phyloP scores from a whole-genome alignment of 2,888 invertebrate species.

The Macaria notata region DNA sequence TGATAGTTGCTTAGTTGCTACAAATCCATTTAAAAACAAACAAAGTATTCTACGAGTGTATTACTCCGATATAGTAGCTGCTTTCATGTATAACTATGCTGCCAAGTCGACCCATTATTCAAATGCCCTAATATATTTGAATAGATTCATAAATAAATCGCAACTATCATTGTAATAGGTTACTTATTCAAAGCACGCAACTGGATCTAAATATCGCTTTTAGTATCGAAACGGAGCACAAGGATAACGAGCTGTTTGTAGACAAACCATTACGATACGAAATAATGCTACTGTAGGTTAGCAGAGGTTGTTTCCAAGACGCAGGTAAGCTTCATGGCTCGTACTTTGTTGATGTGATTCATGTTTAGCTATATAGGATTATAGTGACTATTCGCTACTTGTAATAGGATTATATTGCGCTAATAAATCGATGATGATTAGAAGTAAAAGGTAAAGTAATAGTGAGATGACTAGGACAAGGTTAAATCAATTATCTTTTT shows the following conservation, averaged over 20 bases:
- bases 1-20: too few relatives aligned
- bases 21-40: too few relatives aligned
- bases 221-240: conserved; percentile 28
- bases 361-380: too few relatives aligned
- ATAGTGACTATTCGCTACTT: too few relatives aligned
- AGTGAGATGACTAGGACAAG: too few relatives aligned
- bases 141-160: conserved; percentile 7
- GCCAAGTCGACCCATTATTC: not conserved
- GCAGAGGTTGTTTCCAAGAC: conserved; percentile 18
- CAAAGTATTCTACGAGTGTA: too few relatives aligned
- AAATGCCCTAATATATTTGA: conserved; percentile 10
- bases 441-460: too few relatives aligned
- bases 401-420: too few relatives aligned
- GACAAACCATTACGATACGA: conserved; percentile 28
- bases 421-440: too few relatives aligned
- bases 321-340: not conserved
- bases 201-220: conserved; percentile 22
- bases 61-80: too few relatives aligned
- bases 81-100: not conserved
- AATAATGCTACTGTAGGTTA: conserved; percentile 15
- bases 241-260: conserved; percentile 36
- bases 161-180: conserved; percentile 17
- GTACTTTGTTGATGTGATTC: too few relatives aligned
- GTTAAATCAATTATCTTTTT: too few relatives aligned
- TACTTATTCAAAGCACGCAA: conserved; percentile 18